Conservation (phyloP, 2,113 vertebrate genomes). For the Muntiacus reevesi region DNA sequence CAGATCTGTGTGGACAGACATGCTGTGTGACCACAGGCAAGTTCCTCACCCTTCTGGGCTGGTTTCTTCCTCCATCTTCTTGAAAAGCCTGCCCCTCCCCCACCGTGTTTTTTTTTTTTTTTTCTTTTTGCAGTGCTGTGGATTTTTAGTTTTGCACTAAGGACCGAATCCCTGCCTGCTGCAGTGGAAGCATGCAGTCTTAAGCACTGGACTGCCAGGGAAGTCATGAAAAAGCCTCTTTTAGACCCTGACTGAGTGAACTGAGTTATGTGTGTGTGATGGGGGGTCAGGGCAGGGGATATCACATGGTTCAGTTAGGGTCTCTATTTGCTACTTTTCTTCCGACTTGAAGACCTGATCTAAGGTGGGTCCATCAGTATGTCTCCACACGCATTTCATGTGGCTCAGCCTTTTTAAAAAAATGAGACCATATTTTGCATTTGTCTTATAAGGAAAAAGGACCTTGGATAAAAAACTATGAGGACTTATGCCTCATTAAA, state of each 20-base stretch:
- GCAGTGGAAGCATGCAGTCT: background rate
- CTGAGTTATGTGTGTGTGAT: background rate
- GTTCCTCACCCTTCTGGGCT: background rate
- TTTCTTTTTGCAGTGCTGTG: background rate
- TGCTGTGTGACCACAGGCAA: background rate
- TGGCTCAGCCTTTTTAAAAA: background rate
- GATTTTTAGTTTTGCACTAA: background rate
- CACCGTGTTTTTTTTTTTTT: background rate
- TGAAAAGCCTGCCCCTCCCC: background rate
- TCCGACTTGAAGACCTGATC: background rate
- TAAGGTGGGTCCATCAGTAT: background rate
- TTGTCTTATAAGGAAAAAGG: no score
- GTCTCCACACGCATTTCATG: no score
- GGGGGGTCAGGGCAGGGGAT: accelerated
- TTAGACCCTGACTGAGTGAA: background rate
- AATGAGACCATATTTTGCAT: no score
- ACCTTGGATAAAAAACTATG: no score
- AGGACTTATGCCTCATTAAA: no score
- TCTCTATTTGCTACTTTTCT: background rate
- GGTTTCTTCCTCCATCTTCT: background rate
- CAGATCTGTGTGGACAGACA: background rate
- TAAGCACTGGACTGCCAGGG: background rate
- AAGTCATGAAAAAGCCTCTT: background rate
- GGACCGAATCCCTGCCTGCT: background rate
- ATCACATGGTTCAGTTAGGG: background rate